A percentile compares a stretch with the other conserved stretches of the same genome.
Evolutionary conservation across 2,113 vertebrate genomes (phyloP).

Genomic region (Pachycephala philippinensis): DNA sequence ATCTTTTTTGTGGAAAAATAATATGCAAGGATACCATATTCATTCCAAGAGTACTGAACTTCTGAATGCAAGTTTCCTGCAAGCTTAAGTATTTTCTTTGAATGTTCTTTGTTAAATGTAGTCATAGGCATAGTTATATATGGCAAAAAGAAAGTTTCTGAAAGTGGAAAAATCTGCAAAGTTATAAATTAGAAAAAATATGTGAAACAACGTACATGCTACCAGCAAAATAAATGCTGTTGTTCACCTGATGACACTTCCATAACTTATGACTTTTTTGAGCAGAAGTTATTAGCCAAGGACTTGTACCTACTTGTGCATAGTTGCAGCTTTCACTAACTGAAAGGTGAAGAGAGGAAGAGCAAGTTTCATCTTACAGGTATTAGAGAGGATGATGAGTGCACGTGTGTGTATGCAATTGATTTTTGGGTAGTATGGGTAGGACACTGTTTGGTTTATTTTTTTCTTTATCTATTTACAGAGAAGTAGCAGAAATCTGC

Average conservation of each 20-base stretch:
- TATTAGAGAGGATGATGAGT: neutral
- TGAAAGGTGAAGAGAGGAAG: neutral
- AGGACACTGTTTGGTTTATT: neutral
- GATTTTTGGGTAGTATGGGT: neutral
- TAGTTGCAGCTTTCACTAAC: neutral
- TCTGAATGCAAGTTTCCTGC: neutral
- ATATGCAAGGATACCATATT: neutral
- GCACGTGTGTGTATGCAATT: fast-evolving
- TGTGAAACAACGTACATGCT: neutral
- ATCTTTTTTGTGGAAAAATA: neutral
- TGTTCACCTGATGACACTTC: neutral
- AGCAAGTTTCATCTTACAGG: neutral
- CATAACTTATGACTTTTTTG: neutral
- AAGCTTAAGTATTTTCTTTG: neutral
- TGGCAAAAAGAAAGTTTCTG: neutral
- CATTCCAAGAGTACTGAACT: neutral
- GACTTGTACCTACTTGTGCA: neutral
- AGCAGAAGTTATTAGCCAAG: neutral
- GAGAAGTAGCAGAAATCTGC: neutral
- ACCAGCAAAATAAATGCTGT: neutral
- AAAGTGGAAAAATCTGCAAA: neutral
- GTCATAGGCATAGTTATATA: neutral
- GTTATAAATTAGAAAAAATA: neutral
- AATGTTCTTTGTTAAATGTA: neutral
- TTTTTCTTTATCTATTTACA: neutral